phyloP scores from a whole-genome alignment of 2,888 invertebrate species.

The Cremastinae sp. region DNA sequence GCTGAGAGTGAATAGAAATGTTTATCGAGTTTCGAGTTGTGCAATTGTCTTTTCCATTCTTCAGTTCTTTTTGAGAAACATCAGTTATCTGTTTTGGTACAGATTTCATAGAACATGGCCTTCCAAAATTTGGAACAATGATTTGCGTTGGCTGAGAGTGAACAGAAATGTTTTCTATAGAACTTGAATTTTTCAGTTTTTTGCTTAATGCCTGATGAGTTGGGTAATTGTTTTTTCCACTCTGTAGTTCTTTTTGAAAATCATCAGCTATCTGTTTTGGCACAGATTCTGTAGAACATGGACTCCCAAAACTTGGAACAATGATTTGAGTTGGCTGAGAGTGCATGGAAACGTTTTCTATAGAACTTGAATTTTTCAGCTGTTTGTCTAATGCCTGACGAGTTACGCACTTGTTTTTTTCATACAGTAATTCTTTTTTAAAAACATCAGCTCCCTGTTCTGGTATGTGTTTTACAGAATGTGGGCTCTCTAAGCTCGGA shows the following conservation, averaged over 20 bases:
- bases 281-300: not conserved
- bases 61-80: not conserved
- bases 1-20: constrained; percentile 24
- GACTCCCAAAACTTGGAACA: not conserved
- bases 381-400: too few species aligned
- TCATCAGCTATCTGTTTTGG: not conserved
- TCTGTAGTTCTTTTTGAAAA: not conserved
- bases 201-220: too few species aligned
- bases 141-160: constrained; percentile 20
- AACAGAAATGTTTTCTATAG: not conserved
- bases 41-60: not conserved
- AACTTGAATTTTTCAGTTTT: too few species aligned
- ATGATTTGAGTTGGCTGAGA: constrained; percentile 13
- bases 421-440: not conserved
- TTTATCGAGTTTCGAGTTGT: not conserved
- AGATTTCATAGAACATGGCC: not conserved
- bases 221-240: not conserved
- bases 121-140: not conserved
- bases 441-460: not conserved
- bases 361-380: too few species aligned
- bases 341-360: constrained; percentile 9
- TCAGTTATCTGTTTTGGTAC: not conserved
- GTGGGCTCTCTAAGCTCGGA: not conserved
- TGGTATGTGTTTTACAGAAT: not conserved
- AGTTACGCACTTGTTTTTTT: not conserved